Evolutionary conservation across 2,113 vertebrate genomes (phyloP), one percentile per base, ranked within the genome.

Genomic region (Budorcas taxicolor): DNA sequence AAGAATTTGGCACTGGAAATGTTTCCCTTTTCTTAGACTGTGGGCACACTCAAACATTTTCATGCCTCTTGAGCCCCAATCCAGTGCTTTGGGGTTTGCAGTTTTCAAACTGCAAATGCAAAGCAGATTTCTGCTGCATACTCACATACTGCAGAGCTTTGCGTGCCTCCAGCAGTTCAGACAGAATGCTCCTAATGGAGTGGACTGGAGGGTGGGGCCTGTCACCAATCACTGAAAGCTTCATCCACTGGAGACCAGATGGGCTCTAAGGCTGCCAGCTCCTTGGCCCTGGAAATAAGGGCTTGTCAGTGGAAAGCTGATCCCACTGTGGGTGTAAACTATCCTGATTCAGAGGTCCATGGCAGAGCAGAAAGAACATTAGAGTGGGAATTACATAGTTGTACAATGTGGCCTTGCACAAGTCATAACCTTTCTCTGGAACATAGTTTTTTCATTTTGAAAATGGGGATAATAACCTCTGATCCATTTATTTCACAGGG

Each of bases 21-120:
- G 15, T 92, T 96, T 40, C 74, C 47, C 31, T 95, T 91, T 96
- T 81, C 64, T 97, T 92, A 40, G n/a, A 81, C 80, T 95, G 57
- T 84, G 84, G 64, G 60, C 76, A 80, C 33, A 52, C 29, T 87
- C 31, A 91, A 97, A 87, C 74, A 95, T 97, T 96, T 19, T 87
- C 92, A 87, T 94, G 74, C 13, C 50, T 95, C 60, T 94, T 87
- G 57, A 94, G 62, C 62, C 19, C 53, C 21, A 96, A 87, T 94
- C 74, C 90, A 96, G 82, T 90, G 81, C 94, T 97, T 93, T 96
- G 84, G 90, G 90, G 80, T 98, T 98, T 98, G 7, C 71, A 92
- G 90, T 82, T 94, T 96, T 67, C 83, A 97, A 96, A 92, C 80
- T 96, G 92, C 74, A 97, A 97, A 98, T 96, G 74, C 45, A 81